phyloP scores from a whole-genome alignment of 2,797 vertebrate genomes.

The Spinus pinus region DNA sequence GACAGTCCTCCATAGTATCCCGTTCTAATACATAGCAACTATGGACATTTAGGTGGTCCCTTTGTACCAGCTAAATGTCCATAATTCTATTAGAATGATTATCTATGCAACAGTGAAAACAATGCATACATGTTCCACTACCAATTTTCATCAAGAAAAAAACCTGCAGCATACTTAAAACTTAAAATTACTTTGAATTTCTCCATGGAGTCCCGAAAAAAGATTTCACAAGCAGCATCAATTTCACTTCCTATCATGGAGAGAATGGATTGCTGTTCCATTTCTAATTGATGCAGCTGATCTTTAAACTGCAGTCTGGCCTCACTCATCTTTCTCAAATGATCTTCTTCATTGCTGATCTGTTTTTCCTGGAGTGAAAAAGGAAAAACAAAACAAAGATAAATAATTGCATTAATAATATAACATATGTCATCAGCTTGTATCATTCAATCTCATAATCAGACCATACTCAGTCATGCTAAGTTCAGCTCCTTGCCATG shows the following conservation, averaged over 20 bases:
- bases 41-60: background rate
- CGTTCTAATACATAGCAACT: background rate
- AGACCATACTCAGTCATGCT: background rate
- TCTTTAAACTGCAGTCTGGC: conserved; percentile 78
- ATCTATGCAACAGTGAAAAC: background rate
- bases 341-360: conserved; percentile 74
- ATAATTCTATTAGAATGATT: background rate
- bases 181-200: conserved; percentile 86
- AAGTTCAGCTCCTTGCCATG: background rate
- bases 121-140: background rate
- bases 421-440: background rate
- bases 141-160: conserved; percentile 34
- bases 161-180: conserved; percentile 65
- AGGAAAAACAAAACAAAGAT: background rate
- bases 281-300: conserved; percentile 80
- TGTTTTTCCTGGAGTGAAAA: conserved; percentile 73
- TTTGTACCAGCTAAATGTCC: background rate
- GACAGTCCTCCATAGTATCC: background rate
- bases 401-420: background rate
- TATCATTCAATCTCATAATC: background rate
- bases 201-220: conserved; percentile 82
- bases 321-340: conserved; percentile 75
- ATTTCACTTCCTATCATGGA: conserved; percentile 84
- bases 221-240: conserved; percentile 82
- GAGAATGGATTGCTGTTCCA: conserved; percentile 85